These are phyloP conservation scores for Diplodus puntazzo DNA, from an alignment of 2,797 vertebrate species.

Conservation along the genomic window DNA sequence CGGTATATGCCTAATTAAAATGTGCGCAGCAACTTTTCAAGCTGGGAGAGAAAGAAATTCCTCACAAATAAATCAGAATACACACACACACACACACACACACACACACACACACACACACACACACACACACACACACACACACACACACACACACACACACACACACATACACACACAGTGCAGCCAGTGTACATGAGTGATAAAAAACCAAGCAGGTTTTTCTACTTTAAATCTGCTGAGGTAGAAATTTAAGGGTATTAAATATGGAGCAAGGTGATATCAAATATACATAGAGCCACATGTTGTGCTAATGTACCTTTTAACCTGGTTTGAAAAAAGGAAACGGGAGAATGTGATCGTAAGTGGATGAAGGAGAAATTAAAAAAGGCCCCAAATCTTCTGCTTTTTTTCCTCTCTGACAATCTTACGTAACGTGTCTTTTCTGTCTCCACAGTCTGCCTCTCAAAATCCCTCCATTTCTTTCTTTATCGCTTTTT, in stretches of 20 bases:
- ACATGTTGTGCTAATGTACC: slow-evolving; percentile 73
- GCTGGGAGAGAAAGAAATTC: slow-evolving; percentile 18
- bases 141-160: slow-evolving; percentile 19
- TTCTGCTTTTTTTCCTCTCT: neutral
- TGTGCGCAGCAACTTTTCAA: slow-evolving; percentile 26
- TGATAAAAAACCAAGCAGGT: slow-evolving; percentile 57
- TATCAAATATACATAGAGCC: slow-evolving; percentile 80
- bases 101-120: slow-evolving; percentile 9
- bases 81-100: slow-evolving; percentile 18
- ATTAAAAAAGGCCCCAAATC: slow-evolving; percentile 16
- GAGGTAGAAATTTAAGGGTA: slow-evolving; percentile 63
- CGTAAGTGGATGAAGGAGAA: slow-evolving; percentile 17
- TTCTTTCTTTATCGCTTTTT: slow-evolving; percentile 27
- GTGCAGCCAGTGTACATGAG: slow-evolving; percentile 51
- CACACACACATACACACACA: slow-evolving; percentile 1
- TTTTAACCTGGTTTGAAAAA: slow-evolving; percentile 65
- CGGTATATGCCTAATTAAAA: slow-evolving; percentile 41
- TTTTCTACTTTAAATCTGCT: slow-evolving; percentile 71
- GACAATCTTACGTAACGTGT: slow-evolving; percentile 9
- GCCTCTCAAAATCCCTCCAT: neutral
- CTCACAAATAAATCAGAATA: slow-evolving; percentile 40
- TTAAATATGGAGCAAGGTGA: slow-evolving; percentile 73
- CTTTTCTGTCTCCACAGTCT: slow-evolving; percentile 17
- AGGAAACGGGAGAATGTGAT: slow-evolving; percentile 12
- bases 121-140: neutral